phyloP scores from a whole-genome alignment of 1,140 invertebrate species.

The Vanessa tameamea region DNA sequence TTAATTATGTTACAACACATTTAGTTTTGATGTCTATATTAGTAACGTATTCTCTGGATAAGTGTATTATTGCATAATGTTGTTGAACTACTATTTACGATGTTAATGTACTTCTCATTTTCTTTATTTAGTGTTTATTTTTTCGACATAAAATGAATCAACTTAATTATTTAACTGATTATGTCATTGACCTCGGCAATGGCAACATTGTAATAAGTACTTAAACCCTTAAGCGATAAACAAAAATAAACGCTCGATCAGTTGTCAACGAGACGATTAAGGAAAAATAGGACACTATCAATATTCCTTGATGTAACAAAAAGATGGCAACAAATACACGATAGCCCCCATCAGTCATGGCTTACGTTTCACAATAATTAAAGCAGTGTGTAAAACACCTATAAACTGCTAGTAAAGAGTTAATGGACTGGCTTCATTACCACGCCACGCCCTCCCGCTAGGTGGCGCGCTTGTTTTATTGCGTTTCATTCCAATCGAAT shows the following conservation, averaged over 20 bases:
- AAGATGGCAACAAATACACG: constrained; percentile 16
- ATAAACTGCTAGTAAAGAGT: constrained; percentile 70
- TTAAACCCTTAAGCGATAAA: neutral
- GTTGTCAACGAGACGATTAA: constrained; percentile 8
- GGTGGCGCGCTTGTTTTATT: constrained; percentile 61
- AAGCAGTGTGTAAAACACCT: constrained; percentile 68
- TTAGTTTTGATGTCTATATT: constrained; percentile 17
- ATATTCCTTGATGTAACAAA: constrained; percentile 12
- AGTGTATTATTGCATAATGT: neutral
- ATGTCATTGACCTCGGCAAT: neutral
- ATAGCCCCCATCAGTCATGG: constrained; percentile 44
- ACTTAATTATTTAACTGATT: no score
- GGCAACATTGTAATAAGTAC: neutral
- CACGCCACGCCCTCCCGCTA: constrained; percentile 62
- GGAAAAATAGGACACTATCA: neutral
- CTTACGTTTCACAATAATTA: constrained; percentile 68
- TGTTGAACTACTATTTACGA: no score
- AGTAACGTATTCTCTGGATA: neutral
- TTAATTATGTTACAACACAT: constrained; percentile 33
- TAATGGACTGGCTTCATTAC: constrained; percentile 68
- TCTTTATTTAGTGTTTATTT: no score
- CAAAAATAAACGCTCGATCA: neutral
- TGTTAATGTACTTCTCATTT: no score
- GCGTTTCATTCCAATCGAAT: constrained; percentile 50
- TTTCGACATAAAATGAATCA: no score